Base-by-base conservation (phyloP, 2,797 vertebrate species). In the Hoplostethus mediterraneus region DNA sequence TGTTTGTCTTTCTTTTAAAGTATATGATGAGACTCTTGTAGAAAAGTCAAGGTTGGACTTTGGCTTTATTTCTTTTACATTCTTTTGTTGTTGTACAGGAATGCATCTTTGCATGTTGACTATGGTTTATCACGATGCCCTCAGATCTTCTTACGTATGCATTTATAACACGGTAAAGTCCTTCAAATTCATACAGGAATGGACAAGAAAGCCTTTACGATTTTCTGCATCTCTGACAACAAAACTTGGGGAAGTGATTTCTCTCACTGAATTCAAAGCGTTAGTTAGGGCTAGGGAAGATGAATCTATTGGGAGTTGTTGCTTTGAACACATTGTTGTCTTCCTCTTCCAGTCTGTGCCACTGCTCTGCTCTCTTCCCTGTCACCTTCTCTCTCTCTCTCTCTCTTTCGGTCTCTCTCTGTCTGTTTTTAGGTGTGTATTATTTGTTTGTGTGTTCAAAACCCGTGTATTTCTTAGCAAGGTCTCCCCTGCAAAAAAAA, bases 1-100 rank as follows among this genome's bases (percentile, higher is more conserved):
- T n/a, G 3, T 48, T 58, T 70, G 33, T 68, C 57, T 28, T 59
- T 42, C 9, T 77, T 75, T 65, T 64, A 53, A 75, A 57, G 51
- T 79, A 57, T 56, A 45, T 5, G 48, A 74, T 36, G 58, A 25
- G 10, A 4, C 11, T 73, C 17, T 57, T 73, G 61, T 33, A 53
- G 48, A 57, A 49, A 21, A 49, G 6, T 21, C 4, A 25, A 64
- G 42, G 17, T 52, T 47, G 17, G 70, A 65, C 11, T 45, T 71
- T 7, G 40, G 21, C 14, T 56, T 77, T 30, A 44, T 71, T 73
- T 70, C 17, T n/a, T 7, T 17, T 49, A 17, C 9, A n/a, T n/a
- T 49, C 21, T 17, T 49, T 2, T 6, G 25, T 28, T 4, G 25
- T 38, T 62, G 13, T 6, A 11, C 44, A 44, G 53, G 49, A 67